Evolutionary conservation across 2,797 vertebrate genomes (phyloP).

Genomic region (Perodicticus potto): DNA sequence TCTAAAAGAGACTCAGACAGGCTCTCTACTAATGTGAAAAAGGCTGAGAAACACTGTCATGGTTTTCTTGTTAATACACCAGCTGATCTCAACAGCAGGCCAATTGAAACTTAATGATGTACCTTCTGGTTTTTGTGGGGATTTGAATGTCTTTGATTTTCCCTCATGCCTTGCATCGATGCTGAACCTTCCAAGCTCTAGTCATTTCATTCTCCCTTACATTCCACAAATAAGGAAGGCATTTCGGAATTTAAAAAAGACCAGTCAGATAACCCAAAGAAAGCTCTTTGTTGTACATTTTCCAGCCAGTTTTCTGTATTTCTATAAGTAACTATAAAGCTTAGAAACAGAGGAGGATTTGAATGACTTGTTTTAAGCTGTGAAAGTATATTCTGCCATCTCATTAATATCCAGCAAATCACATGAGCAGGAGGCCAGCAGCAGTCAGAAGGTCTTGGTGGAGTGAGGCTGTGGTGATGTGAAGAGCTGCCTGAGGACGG

Average conservation of each 20-base stretch:
- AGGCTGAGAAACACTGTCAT: neutral
- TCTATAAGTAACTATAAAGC: neutral
- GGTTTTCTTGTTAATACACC: neutral
- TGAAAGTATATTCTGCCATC: neutral
- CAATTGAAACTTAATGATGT: neutral
- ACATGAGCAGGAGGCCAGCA: neutral
- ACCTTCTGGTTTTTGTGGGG: neutral
- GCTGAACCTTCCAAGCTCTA: neutral
- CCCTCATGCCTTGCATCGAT: neutral
- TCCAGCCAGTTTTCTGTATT: neutral
- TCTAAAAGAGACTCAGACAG: neutral
- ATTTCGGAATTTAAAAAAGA: neutral
- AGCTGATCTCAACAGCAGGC: neutral
- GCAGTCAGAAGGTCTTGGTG: fast-evolving
- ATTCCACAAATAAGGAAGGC: neutral
- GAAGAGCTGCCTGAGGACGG: neutral
- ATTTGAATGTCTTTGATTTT: neutral
- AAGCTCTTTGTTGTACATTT: neutral
- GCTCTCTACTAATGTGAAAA: neutral
- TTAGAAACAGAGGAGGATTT: conserved; percentile 1
- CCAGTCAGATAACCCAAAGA: neutral
- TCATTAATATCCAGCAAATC: neutral
- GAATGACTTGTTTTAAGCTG: neutral
- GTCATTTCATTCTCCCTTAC: neutral
- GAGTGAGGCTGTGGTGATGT: fast-evolving